A percentile compares a stretch with the other conserved stretches of the same genome.
Conservation (phyloP, 2,113 vertebrate species). For the Halcyon senegalensis region DNA sequence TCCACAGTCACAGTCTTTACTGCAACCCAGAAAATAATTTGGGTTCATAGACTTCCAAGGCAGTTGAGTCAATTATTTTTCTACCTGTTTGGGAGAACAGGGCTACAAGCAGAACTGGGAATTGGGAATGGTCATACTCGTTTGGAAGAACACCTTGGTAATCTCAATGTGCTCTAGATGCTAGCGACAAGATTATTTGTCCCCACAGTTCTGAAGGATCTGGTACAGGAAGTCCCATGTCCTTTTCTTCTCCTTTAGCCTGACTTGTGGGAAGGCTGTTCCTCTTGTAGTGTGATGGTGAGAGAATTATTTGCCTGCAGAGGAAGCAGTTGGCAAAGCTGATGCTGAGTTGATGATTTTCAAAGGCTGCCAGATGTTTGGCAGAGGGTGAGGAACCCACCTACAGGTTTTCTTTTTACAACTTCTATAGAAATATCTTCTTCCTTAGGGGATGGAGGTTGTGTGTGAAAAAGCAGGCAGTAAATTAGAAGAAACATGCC, state of each 20-base stretch:
- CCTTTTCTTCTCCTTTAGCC: not conserved
- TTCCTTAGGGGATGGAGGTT: not conserved
- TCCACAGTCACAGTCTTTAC: not conserved
- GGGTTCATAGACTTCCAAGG: not conserved
- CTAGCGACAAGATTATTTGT: not conserved
- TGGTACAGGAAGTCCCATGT: not conserved
- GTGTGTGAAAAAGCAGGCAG: constrained; percentile 10
- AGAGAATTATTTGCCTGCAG: not conserved
- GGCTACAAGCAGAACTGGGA: not conserved
- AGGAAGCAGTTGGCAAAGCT: not conserved
- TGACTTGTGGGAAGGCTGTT: not conserved
- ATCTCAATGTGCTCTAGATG: not conserved
- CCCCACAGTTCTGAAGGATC: not conserved
- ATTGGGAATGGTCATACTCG: not conserved
- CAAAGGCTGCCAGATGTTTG: constrained; percentile 1
- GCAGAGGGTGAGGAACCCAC: not conserved
- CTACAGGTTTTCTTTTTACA: not conserved
- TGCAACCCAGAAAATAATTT: not conserved
- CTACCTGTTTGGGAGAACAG: not conserved
- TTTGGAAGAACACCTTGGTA: not conserved
- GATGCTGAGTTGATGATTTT: not conserved
- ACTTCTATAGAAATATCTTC: not conserved
- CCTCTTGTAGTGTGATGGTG: not conserved
- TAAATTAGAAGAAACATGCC: not conserved
- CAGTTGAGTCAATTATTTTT: not conserved